These are phyloP conservation scores for Furnarius figulus DNA, from an alignment of 2,113 vertebrate genomes.

Conservation along the genomic window DNA sequence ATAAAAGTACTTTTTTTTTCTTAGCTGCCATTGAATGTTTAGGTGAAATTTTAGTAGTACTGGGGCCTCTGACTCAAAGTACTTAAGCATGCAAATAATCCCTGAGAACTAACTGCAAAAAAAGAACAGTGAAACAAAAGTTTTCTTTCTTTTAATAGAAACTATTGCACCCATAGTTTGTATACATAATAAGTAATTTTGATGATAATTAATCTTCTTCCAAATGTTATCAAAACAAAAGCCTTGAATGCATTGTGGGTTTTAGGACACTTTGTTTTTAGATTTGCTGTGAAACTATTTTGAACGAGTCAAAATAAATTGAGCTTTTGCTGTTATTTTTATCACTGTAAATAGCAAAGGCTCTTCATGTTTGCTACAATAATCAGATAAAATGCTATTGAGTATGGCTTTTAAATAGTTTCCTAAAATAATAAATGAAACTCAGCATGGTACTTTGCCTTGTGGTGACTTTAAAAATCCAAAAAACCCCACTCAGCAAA, in stretches of 20 bases:
- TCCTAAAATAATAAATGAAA: constrained; percentile 30
- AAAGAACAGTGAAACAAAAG: neutral
- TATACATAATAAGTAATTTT: neutral
- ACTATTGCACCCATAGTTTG: neutral
- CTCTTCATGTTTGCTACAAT: neutral
- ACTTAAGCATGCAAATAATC: neutral
- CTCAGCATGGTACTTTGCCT: neutral
- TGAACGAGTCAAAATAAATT: neutral
- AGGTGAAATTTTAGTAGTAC: neutral
- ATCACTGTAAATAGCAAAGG: neutral
- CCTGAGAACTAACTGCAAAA: neutral
- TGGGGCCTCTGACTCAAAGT: neutral
- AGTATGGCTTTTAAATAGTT: constrained; percentile 37
- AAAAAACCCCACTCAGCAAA: neutral
- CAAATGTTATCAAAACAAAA: neutral
- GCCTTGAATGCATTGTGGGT: neutral
- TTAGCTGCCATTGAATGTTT: neutral
- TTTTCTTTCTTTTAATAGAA: neutral
- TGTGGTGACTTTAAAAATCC: constrained; percentile 42
- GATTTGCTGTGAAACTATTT: neutral
- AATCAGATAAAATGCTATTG: neutral
- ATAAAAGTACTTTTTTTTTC: neutral
- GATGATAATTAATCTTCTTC: constrained; percentile 1
- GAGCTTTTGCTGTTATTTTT: constrained; percentile 7
- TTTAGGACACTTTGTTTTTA: neutral